These are phyloP conservation scores for Galaxea fascicularis DNA, from an alignment of 92 coral and sea anemone species.

Conservation along the genomic window DNA sequence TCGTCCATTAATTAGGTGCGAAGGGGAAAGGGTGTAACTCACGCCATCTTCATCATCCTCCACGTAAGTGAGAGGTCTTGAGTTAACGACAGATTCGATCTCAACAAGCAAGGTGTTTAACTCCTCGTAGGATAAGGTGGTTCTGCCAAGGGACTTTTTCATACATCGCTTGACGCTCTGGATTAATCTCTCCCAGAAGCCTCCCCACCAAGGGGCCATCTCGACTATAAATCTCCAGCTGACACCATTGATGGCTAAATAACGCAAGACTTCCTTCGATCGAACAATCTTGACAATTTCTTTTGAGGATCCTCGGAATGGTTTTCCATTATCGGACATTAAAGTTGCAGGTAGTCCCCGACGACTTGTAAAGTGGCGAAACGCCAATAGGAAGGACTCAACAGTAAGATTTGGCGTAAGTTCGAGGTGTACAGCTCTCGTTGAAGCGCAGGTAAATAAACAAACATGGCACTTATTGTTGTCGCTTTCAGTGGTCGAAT, in stretches of 20 bases:
- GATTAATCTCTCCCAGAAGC: conserved; percentile 59
- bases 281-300: conserved; percentile 39
- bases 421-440: conserved; percentile 57
- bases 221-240: neutral
- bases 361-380: no score
- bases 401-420: conserved; percentile 23
- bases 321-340: conserved; percentile 60
- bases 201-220: neutral
- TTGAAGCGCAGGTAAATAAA: conserved; percentile 60
- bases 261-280: conserved; percentile 31
- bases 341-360: conserved; percentile 46
- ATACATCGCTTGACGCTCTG: conserved; percentile 52
- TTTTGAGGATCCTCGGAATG: conserved; percentile 33
- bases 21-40: conserved; percentile 42
- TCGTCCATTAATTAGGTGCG: conserved; percentile 62
- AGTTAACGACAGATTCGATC: conserved; percentile 35
- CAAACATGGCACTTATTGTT: conserved; percentile 31
- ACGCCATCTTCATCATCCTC: conserved; percentile 55
- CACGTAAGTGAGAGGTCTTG: neutral
- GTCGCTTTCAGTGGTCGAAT: no score
- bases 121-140: conserved; percentile 52
- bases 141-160: conserved; percentile 61
- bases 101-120: conserved; percentile 53
- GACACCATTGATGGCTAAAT: neutral
- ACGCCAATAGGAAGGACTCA: conserved; percentile 21